Evolutionary conservation across 1,140 invertebrate genomes (phyloP).

Genomic region (Protaetia brevitarsis): DNA sequence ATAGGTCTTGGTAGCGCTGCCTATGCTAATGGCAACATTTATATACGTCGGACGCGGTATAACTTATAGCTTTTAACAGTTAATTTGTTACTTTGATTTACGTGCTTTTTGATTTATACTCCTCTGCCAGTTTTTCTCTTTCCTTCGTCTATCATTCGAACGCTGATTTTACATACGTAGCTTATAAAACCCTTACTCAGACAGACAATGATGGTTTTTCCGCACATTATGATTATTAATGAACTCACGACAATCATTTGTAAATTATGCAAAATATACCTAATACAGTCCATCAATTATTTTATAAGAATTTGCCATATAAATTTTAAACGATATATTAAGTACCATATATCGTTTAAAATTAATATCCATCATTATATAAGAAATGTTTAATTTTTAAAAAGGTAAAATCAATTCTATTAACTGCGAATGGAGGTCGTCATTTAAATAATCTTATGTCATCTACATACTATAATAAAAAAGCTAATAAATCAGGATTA

Average conservation of each 20-base stretch:
- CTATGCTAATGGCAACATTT: constrained; percentile 51
- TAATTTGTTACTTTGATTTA: constrained; percentile 52
- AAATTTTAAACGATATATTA: too few species aligned
- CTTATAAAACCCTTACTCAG: background rate
- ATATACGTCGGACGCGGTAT: constrained; percentile 45
- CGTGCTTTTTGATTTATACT: constrained; percentile 37
- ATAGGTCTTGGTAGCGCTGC: constrained; percentile 46
- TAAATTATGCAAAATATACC: background rate
- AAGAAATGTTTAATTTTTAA: too few species aligned
- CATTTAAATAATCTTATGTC: too few species aligned
- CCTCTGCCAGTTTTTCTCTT: constrained; percentile 1
- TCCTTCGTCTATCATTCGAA: background rate
- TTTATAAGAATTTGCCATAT: too few species aligned
- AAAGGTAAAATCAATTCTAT: too few species aligned
- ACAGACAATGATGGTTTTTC: background rate
- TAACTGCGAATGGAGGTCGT: too few species aligned
- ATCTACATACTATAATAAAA: too few species aligned
- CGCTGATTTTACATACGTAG: background rate
- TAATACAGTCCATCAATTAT: background rate
- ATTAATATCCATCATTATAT: too few species aligned
- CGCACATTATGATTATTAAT: constrained; percentile 2
- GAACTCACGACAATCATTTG: constrained; percentile 6
- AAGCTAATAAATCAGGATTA: too few species aligned
- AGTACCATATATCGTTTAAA: too few species aligned
- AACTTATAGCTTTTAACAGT: constrained; percentile 49